These are phyloP conservation scores for Sturnus vulgaris DNA, from an alignment of 2,113 vertebrate genomes.

Conservation along the genomic window DNA sequence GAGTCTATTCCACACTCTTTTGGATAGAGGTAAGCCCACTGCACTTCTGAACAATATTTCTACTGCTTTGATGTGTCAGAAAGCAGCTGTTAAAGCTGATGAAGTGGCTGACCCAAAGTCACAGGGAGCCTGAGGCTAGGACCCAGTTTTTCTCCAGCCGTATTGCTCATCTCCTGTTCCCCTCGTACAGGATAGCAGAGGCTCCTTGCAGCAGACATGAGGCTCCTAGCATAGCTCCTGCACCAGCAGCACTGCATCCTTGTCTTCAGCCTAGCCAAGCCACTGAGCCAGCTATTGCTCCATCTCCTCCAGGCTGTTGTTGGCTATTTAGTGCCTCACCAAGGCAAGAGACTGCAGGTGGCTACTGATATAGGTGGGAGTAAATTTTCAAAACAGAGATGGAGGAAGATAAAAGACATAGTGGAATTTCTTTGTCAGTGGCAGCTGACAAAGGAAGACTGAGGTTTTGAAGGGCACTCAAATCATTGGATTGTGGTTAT, in stretches of 20 bases:
- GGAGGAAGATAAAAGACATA: not conserved
- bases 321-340: not conserved
- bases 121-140: not conserved
- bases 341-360: not conserved
- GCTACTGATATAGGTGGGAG: not conserved
- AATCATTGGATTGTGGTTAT: not conserved
- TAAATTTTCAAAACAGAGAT: not conserved
- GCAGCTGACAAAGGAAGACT: not conserved
- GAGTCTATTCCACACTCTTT: not conserved
- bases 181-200: not conserved
- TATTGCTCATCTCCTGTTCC: not conserved
- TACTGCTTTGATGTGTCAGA: not conserved
- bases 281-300: not conserved
- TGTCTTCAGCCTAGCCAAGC: not conserved
- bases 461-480: not conserved
- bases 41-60: not conserved
- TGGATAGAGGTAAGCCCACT: not conserved
- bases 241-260: not conserved
- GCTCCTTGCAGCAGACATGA: fast-evolving
- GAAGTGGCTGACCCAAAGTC: not conserved
- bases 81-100: not conserved
- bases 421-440: not conserved
- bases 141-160: fast-evolving
- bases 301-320: not conserved
- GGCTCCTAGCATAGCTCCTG: not conserved